Base-by-base conservation (phyloP, 1,140 invertebrate species). In the Drosophila mayri region DNA sequence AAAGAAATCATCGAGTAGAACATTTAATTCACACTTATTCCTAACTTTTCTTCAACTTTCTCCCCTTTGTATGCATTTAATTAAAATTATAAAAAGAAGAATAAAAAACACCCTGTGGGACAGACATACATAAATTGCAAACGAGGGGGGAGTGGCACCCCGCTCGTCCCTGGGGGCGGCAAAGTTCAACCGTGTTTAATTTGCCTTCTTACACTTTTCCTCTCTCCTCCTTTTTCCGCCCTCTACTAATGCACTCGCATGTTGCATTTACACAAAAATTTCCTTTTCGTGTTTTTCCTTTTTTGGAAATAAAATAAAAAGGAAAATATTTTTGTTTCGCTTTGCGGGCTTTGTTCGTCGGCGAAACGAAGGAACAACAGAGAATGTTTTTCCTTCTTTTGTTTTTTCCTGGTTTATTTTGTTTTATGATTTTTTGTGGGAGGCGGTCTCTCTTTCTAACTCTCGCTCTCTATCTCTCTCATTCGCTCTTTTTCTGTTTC, bases 201-300 rank as follows among this genome's bases (percentile, higher is more conserved):
- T 76, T 76, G 74, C 74, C 74, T 66, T 37, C 55, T 72, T 72
- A 57, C 68, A 72, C 73, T 65, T 41, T 43, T 43, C 60, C 73
- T 32, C 61, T 40, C 16, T 11, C 28, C 35, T 41, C 41, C n/a
- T 18, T 12, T 46, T 16, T 0, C 32, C 22, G 1, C 44, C 25
- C 12, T 3, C 28, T 2, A 18, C 47, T 54, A 38, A 57, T 76
- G 62, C 67, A 71, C 74, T 76, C 32, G 61, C 55, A 76, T 72
- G 68, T 77, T 77, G 75, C 75, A 77, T 77, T 77, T 68, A 62
- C 74, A 70, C 64, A 70, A 67, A 67, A 76, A 76, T 74, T 71
- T 63, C 59, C 40, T 60, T 78, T 76, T 49, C 28, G 30, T 64
- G 41, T 49, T 66, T 66, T 75, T 52, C 9, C 50, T 22, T 46